phyloP scores from a whole-genome alignment of 2,888 invertebrate genomes.

The Endomychus coccineus region DNA sequence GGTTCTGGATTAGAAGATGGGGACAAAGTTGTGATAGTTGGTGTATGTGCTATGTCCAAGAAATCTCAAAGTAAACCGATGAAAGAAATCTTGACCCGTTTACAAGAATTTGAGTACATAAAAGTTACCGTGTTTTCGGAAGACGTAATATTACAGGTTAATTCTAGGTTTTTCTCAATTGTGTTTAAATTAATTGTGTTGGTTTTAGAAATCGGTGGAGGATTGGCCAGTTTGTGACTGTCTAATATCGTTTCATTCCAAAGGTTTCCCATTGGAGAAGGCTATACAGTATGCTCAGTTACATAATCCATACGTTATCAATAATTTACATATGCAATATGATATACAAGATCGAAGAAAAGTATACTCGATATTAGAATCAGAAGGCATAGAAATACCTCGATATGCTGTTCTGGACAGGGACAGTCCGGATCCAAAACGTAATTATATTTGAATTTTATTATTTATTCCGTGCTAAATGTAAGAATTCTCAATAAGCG shows the following conservation, averaged over 20 bases:
- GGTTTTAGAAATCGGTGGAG: conserved; percentile 78
- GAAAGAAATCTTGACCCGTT: conserved; percentile 93
- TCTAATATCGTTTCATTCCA: conserved; percentile 95
- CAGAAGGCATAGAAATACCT: conserved; percentile 95
- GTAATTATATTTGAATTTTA: conserved; percentile 48
- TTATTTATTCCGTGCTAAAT: too few species aligned
- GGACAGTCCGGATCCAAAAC: conserved; percentile 84
- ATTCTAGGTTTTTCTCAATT: conserved; percentile 2
- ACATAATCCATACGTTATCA: conserved; percentile 92
- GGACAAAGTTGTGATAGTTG: conserved; percentile 91
- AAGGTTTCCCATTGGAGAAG: conserved; percentile 96
- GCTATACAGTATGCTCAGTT: conserved; percentile 93
- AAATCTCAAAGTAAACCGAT: conserved; percentile 99
- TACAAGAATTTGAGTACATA: conserved; percentile 95
- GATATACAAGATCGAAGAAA: conserved; percentile 91
- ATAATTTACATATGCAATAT: conserved; percentile 97
- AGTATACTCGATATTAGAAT: conserved; percentile 89
- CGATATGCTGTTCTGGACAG: conserved; percentile 94
- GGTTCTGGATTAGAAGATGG: conserved; percentile 48
- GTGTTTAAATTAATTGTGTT: neutral
- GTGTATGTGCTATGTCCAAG: conserved; percentile 99
- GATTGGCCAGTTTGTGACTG: conserved; percentile 98
- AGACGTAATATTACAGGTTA: conserved; percentile 86
- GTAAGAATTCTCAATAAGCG: too few species aligned
- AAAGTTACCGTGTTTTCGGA: conserved; percentile 93